These are phyloP conservation scores for Ceratitis capitata DNA, from an alignment of 1,140 invertebrate genomes.

Conservation along the genomic window DNA sequence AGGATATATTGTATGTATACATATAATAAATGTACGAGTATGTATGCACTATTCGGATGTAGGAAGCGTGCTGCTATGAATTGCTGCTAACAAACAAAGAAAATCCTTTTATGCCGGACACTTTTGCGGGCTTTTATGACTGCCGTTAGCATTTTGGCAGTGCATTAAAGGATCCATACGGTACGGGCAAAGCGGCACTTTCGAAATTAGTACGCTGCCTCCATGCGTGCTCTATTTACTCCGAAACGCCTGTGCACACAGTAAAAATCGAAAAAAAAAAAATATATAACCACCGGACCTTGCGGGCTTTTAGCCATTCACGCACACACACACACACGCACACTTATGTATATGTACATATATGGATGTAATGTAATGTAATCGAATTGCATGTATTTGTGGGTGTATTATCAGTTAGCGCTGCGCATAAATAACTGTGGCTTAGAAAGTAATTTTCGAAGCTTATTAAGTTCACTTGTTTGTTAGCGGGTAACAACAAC, in stretches of 20 bases:
- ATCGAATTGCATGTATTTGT: background rate
- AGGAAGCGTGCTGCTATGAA: background rate
- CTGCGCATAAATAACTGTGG: background rate
- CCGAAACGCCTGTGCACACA: background rate
- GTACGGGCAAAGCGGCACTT: background rate
- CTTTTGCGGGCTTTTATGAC: slow-evolving; percentile 12
- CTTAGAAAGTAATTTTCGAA: background rate
- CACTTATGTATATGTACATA: background rate
- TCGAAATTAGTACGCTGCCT: background rate
- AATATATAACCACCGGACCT: background rate
- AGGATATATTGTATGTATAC: no score
- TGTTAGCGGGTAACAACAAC: background rate
- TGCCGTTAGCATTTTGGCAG: background rate
- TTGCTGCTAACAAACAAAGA: background rate
- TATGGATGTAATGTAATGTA: background rate
- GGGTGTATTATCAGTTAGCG: background rate
- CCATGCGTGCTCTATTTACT: background rate
- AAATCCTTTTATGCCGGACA: background rate
- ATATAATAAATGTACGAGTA: no score
- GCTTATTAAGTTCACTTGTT: background rate
- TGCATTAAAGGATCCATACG: slow-evolving; percentile 10
- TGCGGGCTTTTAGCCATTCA: background rate
- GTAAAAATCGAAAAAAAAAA: background rate
- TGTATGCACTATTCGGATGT: no score
- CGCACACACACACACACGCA: background rate